Percentiles rank a stretch among this genome's conserved stretches.
Evolutionary conservation across 2,113 vertebrate genomes (phyloP).

Genomic region (Neofelis nebulosa): DNA sequence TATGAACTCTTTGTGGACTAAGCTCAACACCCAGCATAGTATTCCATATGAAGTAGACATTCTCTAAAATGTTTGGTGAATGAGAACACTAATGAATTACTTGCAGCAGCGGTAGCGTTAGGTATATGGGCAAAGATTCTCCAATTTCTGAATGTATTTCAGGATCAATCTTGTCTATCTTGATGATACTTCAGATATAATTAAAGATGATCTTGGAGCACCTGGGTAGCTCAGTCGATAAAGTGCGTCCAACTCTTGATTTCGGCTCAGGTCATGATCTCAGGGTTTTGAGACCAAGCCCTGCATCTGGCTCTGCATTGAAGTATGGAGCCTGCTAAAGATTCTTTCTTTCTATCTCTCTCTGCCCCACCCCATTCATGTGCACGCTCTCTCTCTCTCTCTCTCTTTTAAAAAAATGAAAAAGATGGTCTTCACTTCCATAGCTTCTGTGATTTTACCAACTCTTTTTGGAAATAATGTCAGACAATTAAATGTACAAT

Average conservation of each 20-base stretch:
- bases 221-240: too few relatives aligned
- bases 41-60: not conserved
- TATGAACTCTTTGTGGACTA: not conserved
- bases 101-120: not conserved
- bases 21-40: not conserved
- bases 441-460: not conserved
- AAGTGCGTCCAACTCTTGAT: too few relatives aligned
- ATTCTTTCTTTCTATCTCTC: too few relatives aligned
- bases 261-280: too few relatives aligned
- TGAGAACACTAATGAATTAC: not conserved
- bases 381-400: too few relatives aligned
- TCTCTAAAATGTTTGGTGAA: not conserved
- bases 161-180: not conserved
- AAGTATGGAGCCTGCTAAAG: too few relatives aligned
- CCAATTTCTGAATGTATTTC: not conserved
- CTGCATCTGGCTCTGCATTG: too few relatives aligned
- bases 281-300: too few relatives aligned
- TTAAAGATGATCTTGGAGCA: not conserved
- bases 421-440: not conserved
- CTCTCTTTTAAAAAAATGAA: too few relatives aligned
- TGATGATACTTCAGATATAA: not conserved
- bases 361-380: too few relatives aligned
- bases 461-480: not conserved
- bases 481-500: not conserved
- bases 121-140: not conserved